Evolutionary conservation across 2,888 invertebrate species (phyloP).

Genomic region (Cecidostiba fungosa): DNA sequence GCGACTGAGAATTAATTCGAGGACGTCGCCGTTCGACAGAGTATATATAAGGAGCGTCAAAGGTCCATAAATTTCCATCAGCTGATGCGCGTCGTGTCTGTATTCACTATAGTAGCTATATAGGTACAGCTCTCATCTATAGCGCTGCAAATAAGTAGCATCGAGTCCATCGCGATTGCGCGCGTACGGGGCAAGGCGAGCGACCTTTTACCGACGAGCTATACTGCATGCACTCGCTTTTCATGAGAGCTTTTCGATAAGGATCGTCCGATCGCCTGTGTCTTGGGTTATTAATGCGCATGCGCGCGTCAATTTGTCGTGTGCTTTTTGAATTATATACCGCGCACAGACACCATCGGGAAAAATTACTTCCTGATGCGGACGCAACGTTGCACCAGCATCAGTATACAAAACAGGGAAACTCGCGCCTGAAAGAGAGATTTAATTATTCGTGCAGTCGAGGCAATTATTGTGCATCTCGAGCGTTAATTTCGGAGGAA

Average conservation of each 20-base stretch:
- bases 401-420: not conserved
- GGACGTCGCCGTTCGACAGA: not conserved
- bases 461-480: not conserved
- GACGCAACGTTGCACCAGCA: not conserved
- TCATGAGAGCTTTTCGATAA: not conserved
- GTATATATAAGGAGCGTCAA: not conserved
- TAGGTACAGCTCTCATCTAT: not conserved
- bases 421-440: slow-evolving; percentile 1
- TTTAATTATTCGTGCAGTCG: slow-evolving; percentile 39
- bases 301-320: slow-evolving; percentile 20
- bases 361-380: not conserved
- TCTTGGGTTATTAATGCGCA: not conserved
- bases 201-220: slow-evolving; percentile 68
- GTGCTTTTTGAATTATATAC: not conserved
- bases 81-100: not conserved
- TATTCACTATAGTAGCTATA: not conserved
- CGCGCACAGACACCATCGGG: no score
- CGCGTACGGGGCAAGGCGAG: slow-evolving; percentile 71
- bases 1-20: not conserved
- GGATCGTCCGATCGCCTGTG: not conserved
- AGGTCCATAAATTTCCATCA: slow-evolving; percentile 18
- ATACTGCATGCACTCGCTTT: slow-evolving; percentile 11
- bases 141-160: slow-evolving; percentile 53
- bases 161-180: slow-evolving; percentile 70
- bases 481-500: slow-evolving; percentile 28